Evolutionary conservation across 2,113 vertebrate species (phyloP).

Genomic region (Apeltes quadracus): DNA sequence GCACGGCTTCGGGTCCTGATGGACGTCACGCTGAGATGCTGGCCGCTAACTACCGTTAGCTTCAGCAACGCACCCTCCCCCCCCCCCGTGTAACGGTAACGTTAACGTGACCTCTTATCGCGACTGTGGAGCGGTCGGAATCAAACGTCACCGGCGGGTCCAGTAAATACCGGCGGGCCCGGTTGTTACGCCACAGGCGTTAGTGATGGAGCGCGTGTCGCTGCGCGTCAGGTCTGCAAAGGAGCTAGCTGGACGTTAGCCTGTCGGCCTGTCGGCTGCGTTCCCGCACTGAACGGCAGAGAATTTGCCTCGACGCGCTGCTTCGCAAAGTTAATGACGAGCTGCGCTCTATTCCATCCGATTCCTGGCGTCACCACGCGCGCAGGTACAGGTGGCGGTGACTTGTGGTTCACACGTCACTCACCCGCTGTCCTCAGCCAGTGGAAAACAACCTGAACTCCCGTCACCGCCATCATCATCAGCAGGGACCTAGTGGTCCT

Average conservation of each 20-base stretch:
- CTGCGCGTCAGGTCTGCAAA: not conserved
- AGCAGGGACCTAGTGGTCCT: not conserved
- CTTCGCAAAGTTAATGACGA: not conserved
- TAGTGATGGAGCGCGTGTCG: not conserved
- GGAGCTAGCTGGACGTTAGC: not conserved
- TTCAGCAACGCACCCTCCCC: too few species aligned
- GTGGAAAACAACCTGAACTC: not conserved
- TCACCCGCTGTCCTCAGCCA: not conserved
- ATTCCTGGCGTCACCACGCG: not conserved
- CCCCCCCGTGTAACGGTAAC: not conserved
- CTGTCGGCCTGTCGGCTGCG: too few species aligned
- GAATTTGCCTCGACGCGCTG: not conserved
- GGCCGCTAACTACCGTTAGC: conserved; percentile 24
- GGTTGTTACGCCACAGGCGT: too few species aligned
- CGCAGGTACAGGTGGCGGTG: too few species aligned
- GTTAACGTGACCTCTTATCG: not conserved
- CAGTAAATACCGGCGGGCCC: not conserved
- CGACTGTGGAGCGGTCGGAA: too few species aligned
- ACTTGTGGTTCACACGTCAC: too few species aligned
- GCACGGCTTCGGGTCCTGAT: not conserved
- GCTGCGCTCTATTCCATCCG: too few species aligned
- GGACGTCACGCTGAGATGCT: conserved; percentile 11
- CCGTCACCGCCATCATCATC: not conserved
- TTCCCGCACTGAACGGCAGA: not conserved
- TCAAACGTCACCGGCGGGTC: not conserved